Percentiles rank a stretch among this genome's conserved stretches.
Evolutionary conservation across 2,888 invertebrate species (phyloP).

Genomic region (Blastobasis adustella): DNA sequence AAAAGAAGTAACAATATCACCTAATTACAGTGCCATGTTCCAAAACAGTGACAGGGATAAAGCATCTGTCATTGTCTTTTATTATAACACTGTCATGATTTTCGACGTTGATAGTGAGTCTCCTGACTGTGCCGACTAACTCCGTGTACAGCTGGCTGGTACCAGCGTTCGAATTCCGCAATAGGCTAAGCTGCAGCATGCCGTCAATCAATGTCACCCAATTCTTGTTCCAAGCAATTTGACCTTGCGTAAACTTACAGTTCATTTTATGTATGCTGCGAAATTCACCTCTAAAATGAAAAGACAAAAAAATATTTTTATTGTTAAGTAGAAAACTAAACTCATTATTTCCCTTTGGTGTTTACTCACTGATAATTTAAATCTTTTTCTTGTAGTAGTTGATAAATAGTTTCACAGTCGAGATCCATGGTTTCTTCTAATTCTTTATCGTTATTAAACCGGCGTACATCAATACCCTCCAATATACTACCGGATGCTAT

Average conservation of each 20-base stretch:
- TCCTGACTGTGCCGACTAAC: too few species aligned
- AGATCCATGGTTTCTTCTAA: conserved; percentile 15
- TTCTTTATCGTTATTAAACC: neutral
- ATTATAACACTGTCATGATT: conserved; percentile 17
- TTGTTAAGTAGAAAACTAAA: neutral
- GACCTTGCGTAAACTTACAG: conserved; percentile 33
- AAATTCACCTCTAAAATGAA: conserved; percentile 32
- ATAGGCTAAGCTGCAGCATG: conserved; percentile 83
- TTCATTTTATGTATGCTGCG: conserved; percentile 30
- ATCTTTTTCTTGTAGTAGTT: conserved; percentile 26
- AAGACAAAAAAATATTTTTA: neutral
- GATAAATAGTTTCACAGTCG: conserved; percentile 31
- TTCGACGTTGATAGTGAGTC: conserved; percentile 27
- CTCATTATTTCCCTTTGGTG: neutral
- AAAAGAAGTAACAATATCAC: neutral
- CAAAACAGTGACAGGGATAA: conserved; percentile 21
- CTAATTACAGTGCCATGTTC: conserved; percentile 23
- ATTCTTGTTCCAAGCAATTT: conserved; percentile 79
- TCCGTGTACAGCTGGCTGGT: conserved; percentile 76
- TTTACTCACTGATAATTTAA: conserved; percentile 28
- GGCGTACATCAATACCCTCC: neutral
- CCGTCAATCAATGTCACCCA: conserved; percentile 90
- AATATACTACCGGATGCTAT: conserved; percentile 28
- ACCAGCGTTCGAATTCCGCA: conserved; percentile 75
- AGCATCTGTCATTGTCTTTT: conserved; percentile 7